A percentile compares a stretch with the other conserved stretches of the same genome.
Conservation (phyloP, 2,113 vertebrate species). For the Calyptommatus sinebrachiatus region DNA sequence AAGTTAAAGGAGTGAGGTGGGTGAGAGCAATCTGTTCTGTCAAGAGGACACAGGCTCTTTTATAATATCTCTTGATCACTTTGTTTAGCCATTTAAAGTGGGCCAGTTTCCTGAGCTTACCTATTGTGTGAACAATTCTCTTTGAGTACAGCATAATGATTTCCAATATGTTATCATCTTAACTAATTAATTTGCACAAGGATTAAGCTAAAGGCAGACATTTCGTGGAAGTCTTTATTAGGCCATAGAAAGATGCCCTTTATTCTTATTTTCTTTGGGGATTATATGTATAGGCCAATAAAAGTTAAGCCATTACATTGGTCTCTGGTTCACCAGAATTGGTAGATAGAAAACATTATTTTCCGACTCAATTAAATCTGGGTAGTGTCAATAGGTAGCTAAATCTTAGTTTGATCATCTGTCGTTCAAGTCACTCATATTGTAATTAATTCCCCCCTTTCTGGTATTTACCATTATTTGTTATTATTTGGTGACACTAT, state of each 20-base stretch:
- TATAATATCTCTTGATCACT: conserved; percentile 44
- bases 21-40: conserved; percentile 20
- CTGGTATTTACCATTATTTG: too few relatives aligned
- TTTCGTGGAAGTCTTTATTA: neutral
- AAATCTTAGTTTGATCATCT: neutral
- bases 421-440: neutral
- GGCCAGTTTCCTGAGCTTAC: conserved; percentile 39
- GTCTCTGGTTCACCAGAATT: neutral
- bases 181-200: conserved; percentile 51
- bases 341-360: neutral
- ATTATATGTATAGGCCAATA: neutral
- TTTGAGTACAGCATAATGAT: conserved; percentile 50
- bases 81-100: conserved; percentile 53
- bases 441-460: too few relatives aligned
- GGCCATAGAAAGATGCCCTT: neutral
- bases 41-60: conserved; percentile 48
- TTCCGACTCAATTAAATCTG: neutral
- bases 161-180: conserved; percentile 57
- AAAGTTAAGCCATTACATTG: neutral
- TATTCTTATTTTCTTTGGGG: neutral
- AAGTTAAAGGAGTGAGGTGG: neutral
- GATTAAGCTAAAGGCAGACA: neutral
- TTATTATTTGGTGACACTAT: too few relatives aligned
- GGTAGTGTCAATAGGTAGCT: neutral
- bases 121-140: conserved; percentile 46